Evolutionary conservation across 2,797 vertebrate species (phyloP), one percentile per base, ranked within the genome.

Genomic region (Nyctalus aviator): DNA sequence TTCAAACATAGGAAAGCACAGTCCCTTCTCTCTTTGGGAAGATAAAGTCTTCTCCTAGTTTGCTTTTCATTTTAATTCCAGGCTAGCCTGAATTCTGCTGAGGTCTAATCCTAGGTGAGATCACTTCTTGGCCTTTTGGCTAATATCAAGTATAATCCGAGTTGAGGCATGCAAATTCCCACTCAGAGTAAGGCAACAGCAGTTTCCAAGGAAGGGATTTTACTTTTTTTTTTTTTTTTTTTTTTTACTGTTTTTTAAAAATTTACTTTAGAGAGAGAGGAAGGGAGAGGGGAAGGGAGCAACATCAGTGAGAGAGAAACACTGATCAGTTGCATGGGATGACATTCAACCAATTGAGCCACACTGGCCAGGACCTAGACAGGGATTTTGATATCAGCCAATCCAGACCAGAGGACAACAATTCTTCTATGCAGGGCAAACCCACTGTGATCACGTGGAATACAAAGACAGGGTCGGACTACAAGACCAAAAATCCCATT

Each of bases 361-460:
- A 66, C n/a, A 32, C 3, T 18, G 30, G n/a, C 64, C 59, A 66
- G 64, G 64, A 14, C 62, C 37, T 44, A 79, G n/a, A 66, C 57
- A 57, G 57, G 17, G 30, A 48, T 21, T 68, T 37, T 64, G 30
- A 55, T 1, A 37, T 20, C 32, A 62, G 71, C 44, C 69, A 72
- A 37, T 20, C 41, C 48, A 66, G n/a, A 25, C 44, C 44, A 44
- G 44, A 44, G 44, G 44, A 44, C 44, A 25, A 48, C 25, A 53
- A 44, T 17, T 20, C 30, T 64, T 73, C 35, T 21, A 35, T 21
- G 1, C 48, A 75, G 9, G 71, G 55, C 75, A 64, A 55, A 62
- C 0, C 32, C 17, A 9, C 3, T 5, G 55, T 30, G 35, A 17
- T 37, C 32, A 44, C 0, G 3, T 14, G 37, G 11, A 59, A 27